phyloP scores from a whole-genome alignment of 2,888 invertebrate species.

The Spodoptera littoralis region DNA sequence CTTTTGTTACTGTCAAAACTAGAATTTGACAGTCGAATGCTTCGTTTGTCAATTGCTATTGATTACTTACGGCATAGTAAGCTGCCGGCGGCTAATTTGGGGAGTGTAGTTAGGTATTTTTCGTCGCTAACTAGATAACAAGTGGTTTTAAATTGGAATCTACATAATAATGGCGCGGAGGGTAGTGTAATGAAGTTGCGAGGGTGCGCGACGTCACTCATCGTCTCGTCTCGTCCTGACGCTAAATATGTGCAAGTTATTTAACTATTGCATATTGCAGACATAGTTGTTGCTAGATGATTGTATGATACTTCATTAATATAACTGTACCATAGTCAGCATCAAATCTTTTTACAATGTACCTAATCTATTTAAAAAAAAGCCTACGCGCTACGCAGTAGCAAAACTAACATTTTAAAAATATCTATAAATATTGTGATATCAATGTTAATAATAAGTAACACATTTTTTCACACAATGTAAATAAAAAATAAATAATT shows the following conservation, averaged over 20 bases:
- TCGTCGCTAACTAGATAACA: constrained; percentile 88
- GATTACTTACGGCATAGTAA: constrained; percentile 83
- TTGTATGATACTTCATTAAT: neutral
- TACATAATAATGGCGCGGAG: constrained; percentile 83
- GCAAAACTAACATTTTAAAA: no score
- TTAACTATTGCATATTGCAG: constrained; percentile 45
- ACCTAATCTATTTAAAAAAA: no score
- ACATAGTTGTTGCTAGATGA: neutral
- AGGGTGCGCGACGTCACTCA: constrained; percentile 65
- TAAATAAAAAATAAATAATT: no score
- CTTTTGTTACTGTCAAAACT: constrained; percentile 77
- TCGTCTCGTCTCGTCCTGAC: constrained; percentile 47
- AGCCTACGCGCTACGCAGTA: no score
- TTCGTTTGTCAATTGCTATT: constrained; percentile 89
- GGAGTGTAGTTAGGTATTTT: constrained; percentile 84
- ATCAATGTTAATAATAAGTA: no score
- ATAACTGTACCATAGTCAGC: no score
- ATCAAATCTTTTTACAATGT: no score
- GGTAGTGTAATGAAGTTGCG: constrained; percentile 71
- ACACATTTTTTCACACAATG: no score
- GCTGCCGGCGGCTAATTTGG: constrained; percentile 84
- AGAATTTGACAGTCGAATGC: constrained; percentile 87
- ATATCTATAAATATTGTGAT: no score
- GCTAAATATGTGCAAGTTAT: constrained; percentile 45
- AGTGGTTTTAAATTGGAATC: constrained; percentile 89